Evolutionary conservation across 2,797 vertebrate genomes (phyloP).

Genomic region (Myotis daubentonii): DNA sequence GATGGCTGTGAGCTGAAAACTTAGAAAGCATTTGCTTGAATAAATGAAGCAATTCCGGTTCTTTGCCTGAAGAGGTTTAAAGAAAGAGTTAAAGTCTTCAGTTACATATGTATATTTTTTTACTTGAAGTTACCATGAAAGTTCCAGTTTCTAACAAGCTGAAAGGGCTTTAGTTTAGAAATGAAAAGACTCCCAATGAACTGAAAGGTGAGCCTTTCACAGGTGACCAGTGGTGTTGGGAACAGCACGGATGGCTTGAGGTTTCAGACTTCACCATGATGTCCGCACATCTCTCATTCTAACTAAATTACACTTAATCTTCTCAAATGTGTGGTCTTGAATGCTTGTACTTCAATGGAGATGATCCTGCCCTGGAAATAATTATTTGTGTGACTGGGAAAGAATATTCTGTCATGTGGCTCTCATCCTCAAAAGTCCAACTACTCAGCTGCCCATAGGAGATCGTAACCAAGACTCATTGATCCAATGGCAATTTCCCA

Average conservation of each 20-base stretch:
- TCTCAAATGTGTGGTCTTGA: constrained; percentile 17
- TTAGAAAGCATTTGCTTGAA: constrained; percentile 54
- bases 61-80: constrained; percentile 26
- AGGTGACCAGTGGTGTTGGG: neutral
- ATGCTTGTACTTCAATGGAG: constrained; percentile 14
- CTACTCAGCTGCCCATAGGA: constrained; percentile 9
- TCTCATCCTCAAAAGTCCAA: constrained; percentile 44
- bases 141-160: constrained; percentile 36
- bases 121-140: neutral
- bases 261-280: neutral
- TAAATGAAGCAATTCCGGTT: constrained; percentile 48
- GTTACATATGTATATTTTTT: neutral
- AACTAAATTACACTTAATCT: neutral
- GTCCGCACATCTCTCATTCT: neutral
- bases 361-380: neutral
- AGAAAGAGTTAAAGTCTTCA: constrained; percentile 24
- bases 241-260: neutral
- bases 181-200: constrained; percentile 11
- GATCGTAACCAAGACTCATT: constrained; percentile 24
- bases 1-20: neutral
- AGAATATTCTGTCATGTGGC: neutral
- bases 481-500: constrained; percentile 27
- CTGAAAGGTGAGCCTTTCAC: neutral
- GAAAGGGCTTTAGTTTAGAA: constrained; percentile 32
- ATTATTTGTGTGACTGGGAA: neutral